phyloP scores from a whole-genome alignment of 2,113 vertebrate genomes.

The Lophotis ruficrista region DNA sequence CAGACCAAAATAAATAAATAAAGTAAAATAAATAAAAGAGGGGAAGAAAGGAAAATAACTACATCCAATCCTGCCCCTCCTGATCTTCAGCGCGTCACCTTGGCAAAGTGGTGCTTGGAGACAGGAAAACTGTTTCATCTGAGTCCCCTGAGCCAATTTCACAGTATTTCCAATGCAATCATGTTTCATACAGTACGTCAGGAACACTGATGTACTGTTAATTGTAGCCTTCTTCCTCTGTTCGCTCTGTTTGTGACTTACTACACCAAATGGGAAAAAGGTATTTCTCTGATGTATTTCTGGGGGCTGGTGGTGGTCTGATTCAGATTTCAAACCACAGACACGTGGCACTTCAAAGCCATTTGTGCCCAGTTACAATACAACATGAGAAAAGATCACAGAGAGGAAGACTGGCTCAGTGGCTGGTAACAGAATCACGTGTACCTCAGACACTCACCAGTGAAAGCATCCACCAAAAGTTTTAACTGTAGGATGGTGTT shows the following conservation, averaged over 20 bases:
- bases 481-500: background rate
- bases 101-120: background rate
- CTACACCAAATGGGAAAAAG: slow-evolving; percentile 21
- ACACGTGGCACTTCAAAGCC: background rate
- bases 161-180: background rate
- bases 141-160: background rate
- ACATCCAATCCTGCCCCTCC: background rate
- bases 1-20: background rate
- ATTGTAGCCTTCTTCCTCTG: background rate
- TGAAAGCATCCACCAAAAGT: background rate
- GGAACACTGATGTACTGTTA: background rate
- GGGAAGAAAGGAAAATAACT: background rate
- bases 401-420: background rate
- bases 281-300: background rate
- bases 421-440: slow-evolving; percentile 1
- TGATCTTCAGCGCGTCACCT: background rate
- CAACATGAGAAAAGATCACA: background rate
- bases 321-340: slow-evolving; percentile 30
- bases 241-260: background rate
- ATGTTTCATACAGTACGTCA: background rate
- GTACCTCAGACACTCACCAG: slow-evolving; percentile 25
- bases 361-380: slow-evolving; percentile 26
- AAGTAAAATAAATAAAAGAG: background rate
- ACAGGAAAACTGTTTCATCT: background rate
- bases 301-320: background rate